Conservation (phyloP, 1,140 invertebrate species). For the Temnothorax curvispinosus region DNA sequence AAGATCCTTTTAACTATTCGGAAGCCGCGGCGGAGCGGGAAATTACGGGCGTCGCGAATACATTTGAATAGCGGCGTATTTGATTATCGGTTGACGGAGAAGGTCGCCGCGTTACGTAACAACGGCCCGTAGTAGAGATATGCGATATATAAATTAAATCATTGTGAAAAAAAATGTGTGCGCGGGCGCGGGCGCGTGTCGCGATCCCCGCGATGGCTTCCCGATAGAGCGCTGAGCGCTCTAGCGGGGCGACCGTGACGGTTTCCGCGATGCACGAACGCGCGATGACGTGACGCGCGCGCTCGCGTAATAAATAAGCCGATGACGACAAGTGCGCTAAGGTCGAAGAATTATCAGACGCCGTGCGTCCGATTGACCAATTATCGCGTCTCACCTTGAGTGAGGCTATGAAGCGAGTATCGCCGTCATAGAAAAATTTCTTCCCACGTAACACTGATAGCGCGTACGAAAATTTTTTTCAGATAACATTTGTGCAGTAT, state of each 20-base stretch:
- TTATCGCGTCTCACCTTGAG: constrained; percentile 41
- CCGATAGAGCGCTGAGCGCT: constrained; percentile 1
- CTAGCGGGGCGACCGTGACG: constrained; percentile 42
- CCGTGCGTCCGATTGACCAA: constrained; percentile 19
- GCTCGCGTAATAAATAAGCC: constrained; percentile 56
- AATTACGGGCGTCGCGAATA: constrained; percentile 4
- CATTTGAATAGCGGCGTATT: background rate
- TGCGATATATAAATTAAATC: constrained; percentile 24
- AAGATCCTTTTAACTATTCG: background rate
- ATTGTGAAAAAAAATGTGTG: background rate
- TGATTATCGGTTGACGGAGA: background rate
- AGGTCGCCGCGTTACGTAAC: constrained; percentile 32
- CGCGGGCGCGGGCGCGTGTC: background rate
- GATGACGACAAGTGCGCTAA: constrained; percentile 61
- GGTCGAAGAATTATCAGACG: constrained; percentile 63
- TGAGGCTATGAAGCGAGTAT: background rate
- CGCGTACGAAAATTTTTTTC: background rate
- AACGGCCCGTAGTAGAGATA: background rate
- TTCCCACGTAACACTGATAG: background rate
- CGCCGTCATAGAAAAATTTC: constrained; percentile 12
- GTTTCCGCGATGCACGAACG: constrained; percentile 36
- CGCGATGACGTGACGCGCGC: constrained; percentile 39
- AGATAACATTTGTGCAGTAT: background rate
- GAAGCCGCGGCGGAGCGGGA: background rate
- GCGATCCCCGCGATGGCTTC: constrained; percentile 18